A percentile compares a stretch with the other conserved stretches of the same genome.
These are phyloP conservation scores for Dasyprocta punctata DNA, from an alignment of 2,113 vertebrate species.

Conservation along the genomic window DNA sequence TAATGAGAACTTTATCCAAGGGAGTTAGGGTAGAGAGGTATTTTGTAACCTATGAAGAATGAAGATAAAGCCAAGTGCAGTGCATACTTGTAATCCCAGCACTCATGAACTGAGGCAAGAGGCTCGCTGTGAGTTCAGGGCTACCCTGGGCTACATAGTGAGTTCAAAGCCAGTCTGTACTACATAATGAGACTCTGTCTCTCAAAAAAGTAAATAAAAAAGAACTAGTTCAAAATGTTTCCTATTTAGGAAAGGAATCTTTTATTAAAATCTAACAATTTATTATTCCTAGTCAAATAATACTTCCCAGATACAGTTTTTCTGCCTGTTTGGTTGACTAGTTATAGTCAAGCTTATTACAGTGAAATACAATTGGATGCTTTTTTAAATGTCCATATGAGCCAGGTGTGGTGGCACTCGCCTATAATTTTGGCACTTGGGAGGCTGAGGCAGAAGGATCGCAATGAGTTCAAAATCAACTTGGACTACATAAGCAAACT, in stretches of 20 bases:
- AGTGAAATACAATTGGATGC: not conserved
- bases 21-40: not conserved
- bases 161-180: not conserved
- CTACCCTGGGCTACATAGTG: not conserved
- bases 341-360: constrained; percentile 9
- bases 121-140: too few species aligned
- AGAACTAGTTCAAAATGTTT: not conserved
- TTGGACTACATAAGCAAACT: too few species aligned
- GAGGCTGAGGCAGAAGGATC: too few species aligned
- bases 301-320: not conserved
- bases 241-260: not conserved
- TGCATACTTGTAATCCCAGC: not conserved
- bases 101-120: not conserved
- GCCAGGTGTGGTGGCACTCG: too few species aligned
- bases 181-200: not conserved
- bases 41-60: not conserved
- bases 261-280: not conserved
- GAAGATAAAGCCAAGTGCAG: not conserved
- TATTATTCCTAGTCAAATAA: not conserved
- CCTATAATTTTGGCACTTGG: too few species aligned
- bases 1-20: not conserved
- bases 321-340: not conserved
- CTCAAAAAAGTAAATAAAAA: not conserved
- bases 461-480: too few species aligned
- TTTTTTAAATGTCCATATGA: not conserved